These are phyloP conservation scores for Gnathonemus echidnorhynchus DNA, from an alignment of 2,113 vertebrate species.

Conservation along the genomic window DNA sequence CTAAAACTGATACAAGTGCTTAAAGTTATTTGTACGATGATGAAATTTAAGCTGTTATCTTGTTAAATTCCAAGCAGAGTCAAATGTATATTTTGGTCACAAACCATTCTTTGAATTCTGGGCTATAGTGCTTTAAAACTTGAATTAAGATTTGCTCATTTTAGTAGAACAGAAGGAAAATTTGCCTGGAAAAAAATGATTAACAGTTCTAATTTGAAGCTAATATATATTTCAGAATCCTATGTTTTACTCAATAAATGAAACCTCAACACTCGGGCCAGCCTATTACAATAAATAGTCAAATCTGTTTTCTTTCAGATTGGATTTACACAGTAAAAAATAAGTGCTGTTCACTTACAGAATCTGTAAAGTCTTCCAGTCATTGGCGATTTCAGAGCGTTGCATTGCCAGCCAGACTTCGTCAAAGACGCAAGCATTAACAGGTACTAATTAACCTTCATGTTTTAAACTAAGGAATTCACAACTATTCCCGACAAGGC, in stretches of 20 bases:
- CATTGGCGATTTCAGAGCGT: background rate
- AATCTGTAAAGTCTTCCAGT: constrained; percentile 2
- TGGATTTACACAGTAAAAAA: constrained; percentile 26
- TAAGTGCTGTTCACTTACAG: constrained; percentile 8
- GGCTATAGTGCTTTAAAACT: background rate
- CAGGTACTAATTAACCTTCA: constrained; percentile 11
- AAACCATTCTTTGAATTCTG: background rate
- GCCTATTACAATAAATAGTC: background rate
- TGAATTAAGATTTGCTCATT: background rate
- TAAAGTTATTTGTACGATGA: background rate
- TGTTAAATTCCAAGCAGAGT: background rate
- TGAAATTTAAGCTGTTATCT: background rate
- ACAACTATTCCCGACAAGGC: constrained; percentile 18
- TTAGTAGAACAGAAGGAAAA: background rate
- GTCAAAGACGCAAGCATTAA: constrained; percentile 12
- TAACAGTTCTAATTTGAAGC: background rate
- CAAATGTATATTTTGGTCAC: constrained; percentile 10
- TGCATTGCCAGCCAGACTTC: constrained; percentile 9
- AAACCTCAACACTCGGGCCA: background rate
- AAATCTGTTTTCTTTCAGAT: constrained; percentile 14
- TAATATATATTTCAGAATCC: background rate
- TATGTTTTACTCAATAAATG: background rate
- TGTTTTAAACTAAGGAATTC: constrained; percentile 12
- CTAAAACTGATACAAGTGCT: background rate
- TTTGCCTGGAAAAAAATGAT: background rate